Evolutionary conservation across 2,888 invertebrate species (phyloP).

Genomic region (Spatulosminthurus flaviceps): DNA sequence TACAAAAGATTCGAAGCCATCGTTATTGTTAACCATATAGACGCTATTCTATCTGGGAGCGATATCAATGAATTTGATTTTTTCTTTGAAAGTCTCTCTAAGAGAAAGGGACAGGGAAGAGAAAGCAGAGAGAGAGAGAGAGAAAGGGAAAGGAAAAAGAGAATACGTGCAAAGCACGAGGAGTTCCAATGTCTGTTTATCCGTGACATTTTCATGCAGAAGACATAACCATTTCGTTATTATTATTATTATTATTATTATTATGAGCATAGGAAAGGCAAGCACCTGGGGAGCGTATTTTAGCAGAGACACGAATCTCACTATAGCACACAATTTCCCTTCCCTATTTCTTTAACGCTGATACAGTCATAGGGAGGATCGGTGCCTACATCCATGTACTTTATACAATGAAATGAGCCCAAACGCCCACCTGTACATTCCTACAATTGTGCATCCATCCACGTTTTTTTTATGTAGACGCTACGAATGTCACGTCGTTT

Average conservation of each 20-base stretch:
- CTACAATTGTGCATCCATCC: too few relatives aligned
- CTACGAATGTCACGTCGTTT: too few relatives aligned
- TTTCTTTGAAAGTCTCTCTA: neutral
- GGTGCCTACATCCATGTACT: neutral
- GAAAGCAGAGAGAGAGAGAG: neutral
- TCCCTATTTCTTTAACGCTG: neutral
- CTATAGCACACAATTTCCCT: neutral
- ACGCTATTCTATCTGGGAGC: too few relatives aligned
- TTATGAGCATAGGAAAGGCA: neutral
- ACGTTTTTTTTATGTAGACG: too few relatives aligned
- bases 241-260: neutral
- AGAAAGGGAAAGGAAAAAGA: neutral
- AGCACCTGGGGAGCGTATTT: slow-evolving; percentile 10
- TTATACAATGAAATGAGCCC: neutral
- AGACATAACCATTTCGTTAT: slow-evolving; percentile 23
- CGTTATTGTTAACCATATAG: too few relatives aligned
- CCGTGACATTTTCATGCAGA: slow-evolving; percentile 19
- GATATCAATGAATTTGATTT: too few relatives aligned
- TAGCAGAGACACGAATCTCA: neutral
- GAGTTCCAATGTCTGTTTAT: neutral
- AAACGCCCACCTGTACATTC: neutral
- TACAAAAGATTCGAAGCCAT: too few relatives aligned
- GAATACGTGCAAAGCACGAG: slow-evolving; percentile 27
- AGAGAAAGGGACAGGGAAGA: too few relatives aligned
- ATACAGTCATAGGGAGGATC: neutral